A percentile compares a stretch with the other conserved stretches of the same genome.
Conservation (phyloP, 1,140 invertebrate species). For the Melitaea cinxia region DNA sequence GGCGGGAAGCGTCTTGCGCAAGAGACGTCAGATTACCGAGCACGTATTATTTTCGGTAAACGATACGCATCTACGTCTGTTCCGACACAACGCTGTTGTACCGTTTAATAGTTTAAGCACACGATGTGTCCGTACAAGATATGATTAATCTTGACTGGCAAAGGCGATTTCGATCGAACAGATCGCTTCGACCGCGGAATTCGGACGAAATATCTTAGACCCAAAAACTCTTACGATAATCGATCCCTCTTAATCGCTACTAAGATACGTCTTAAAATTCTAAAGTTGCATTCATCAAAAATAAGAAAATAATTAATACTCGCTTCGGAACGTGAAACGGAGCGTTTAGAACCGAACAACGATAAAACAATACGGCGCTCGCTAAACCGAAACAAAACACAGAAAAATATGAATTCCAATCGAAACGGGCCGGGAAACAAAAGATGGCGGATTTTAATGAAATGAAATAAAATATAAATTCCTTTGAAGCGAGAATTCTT, state of each 20-base stretch:
- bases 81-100: constrained; percentile 59
- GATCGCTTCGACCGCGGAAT: constrained; percentile 42
- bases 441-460: constrained; percentile 80
- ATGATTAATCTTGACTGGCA: constrained; percentile 65
- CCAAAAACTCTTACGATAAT: constrained; percentile 56
- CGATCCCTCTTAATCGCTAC: constrained; percentile 58
- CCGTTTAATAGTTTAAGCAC: constrained; percentile 68
- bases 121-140: constrained; percentile 47
- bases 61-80: constrained; percentile 71
- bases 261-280: constrained; percentile 69
- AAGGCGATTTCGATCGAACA: constrained; percentile 49
- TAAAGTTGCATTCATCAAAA: constrained; percentile 73
- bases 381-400: constrained; percentile 77
- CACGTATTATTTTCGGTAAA: constrained; percentile 75
- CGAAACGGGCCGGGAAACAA: constrained; percentile 72
- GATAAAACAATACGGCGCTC: constrained; percentile 75
- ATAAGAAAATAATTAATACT: constrained; percentile 81
- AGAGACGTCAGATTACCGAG: constrained; percentile 64
- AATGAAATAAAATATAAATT: constrained; percentile 82
- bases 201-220: constrained; percentile 58
- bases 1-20: constrained; percentile 70
- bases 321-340: constrained; percentile 63
- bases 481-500: constrained; percentile 79
- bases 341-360: constrained; percentile 69
- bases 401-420: constrained; percentile 82